Conservation (phyloP, 2,113 vertebrate genomes). For the Tauraco erythrolophus region DNA sequence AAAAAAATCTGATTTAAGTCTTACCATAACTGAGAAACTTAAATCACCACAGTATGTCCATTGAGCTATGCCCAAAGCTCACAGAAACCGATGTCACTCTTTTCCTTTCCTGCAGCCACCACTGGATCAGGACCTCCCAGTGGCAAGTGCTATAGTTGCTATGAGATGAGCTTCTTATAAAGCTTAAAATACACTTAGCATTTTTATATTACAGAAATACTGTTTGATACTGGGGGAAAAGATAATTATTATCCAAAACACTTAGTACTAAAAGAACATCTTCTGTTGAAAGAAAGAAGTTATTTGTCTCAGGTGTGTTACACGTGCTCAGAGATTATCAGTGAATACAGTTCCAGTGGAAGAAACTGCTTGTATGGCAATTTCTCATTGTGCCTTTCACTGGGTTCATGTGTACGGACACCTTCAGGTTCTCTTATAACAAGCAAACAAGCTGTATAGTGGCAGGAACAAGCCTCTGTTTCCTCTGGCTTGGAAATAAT, state of each 20-base stretch:
- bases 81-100: background rate
- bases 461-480: background rate
- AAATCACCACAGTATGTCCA: background rate
- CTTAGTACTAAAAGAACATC: background rate
- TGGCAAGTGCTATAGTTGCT: background rate
- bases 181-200: background rate
- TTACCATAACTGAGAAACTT: background rate
- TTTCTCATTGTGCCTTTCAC: background rate
- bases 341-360: background rate
- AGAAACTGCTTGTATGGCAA: background rate
- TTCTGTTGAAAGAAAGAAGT: background rate
- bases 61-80: background rate
- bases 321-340: accelerated
- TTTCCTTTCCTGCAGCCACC: background rate
- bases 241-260: background rate
- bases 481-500: background rate
- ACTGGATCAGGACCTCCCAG: background rate
- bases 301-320: background rate
- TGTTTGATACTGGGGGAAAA: background rate
- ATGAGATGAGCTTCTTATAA: background rate
- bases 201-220: background rate
- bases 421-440: background rate
- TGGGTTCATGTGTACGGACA: background rate
- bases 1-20: background rate
- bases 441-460: background rate